A percentile compares a stretch with the other conserved stretches of the same genome.
Conservation (phyloP, 2,113 vertebrate genomes). For the Zootoca vivipara region DNA sequence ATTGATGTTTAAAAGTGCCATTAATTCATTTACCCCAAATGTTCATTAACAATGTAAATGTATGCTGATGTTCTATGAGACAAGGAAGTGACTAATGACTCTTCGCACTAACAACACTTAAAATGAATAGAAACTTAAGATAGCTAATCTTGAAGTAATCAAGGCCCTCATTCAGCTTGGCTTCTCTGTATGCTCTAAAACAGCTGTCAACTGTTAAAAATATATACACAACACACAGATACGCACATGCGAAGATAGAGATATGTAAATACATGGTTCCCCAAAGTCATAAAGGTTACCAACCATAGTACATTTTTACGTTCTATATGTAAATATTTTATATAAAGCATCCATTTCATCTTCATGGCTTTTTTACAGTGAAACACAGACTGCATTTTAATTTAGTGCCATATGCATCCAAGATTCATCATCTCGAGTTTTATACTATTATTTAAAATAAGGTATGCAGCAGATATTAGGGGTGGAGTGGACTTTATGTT, state of each 20-base stretch:
- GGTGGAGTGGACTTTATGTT: not conserved
- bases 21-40: slow-evolving; percentile 93
- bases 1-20: slow-evolving; percentile 92
- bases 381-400: slow-evolving; percentile 74
- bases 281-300: slow-evolving; percentile 80
- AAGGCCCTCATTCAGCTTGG: slow-evolving; percentile 88
- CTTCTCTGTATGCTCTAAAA: slow-evolving; percentile 88
- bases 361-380: slow-evolving; percentile 63
- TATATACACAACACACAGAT: slow-evolving; percentile 87
- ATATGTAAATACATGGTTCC: slow-evolving; percentile 81
- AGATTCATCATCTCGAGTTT: slow-evolving; percentile 47
- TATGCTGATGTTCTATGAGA: slow-evolving; percentile 92
- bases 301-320: slow-evolving; percentile 74
- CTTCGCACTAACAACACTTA: slow-evolving; percentile 89
- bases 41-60: slow-evolving; percentile 99
- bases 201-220: slow-evolving; percentile 91
- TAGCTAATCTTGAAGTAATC: slow-evolving; percentile 92
- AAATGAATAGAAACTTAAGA: slow-evolving; percentile 88
- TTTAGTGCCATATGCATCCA: slow-evolving; percentile 60
- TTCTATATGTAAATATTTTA: slow-evolving; percentile 81
- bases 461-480: not conserved
- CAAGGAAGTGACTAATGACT: slow-evolving; percentile 90
- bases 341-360: slow-evolving; percentile 76
- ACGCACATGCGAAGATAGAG: slow-evolving; percentile 76
- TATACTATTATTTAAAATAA: slow-evolving; percentile 49